These are phyloP conservation scores for Tinamus major DNA, from an alignment of 2,797 vertebrate genomes.

Conservation along the genomic window DNA sequence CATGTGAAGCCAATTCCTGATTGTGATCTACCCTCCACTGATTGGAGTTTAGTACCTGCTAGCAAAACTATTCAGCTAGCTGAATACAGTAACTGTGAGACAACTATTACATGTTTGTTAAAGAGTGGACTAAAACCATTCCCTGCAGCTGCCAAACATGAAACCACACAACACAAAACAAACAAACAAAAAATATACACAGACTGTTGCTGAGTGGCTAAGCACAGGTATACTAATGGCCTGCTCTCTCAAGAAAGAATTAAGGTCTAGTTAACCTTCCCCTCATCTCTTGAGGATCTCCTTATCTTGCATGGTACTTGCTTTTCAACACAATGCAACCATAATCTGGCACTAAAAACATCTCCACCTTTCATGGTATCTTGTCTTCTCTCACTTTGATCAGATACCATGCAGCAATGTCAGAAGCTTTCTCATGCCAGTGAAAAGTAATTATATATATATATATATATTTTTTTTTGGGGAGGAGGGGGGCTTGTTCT, in stretches of 20 bases:
- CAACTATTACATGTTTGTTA: not conserved
- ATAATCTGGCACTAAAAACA: not conserved
- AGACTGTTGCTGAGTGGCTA: slow-evolving; percentile 5
- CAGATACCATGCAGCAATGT: not conserved
- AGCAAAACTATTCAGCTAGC: not conserved
- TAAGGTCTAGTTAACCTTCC: not conserved
- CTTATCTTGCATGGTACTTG: not conserved
- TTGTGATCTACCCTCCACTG: not conserved
- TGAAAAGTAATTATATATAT: not conserved
- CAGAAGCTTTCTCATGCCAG: not conserved
- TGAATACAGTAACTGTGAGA: not conserved
- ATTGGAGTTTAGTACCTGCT: not conserved
- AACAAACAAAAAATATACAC: not conserved
- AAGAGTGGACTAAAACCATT: slow-evolving; percentile 25
- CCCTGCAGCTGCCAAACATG: not conserved
- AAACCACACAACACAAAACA: not conserved
- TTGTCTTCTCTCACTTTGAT: not conserved
- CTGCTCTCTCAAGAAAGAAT: not conserved
- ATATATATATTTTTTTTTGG: too few species aligned
- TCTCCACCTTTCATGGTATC: not conserved
- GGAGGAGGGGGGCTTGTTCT: not conserved
- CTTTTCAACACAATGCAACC: not conserved
- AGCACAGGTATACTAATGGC: not conserved
- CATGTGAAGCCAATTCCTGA: not conserved
- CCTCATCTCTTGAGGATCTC: not conserved